A percentile compares a stretch with the other conserved stretches of the same genome.
phyloP scores from a whole-genome alignment of 2,888 invertebrate genomes.

The Eulithis prunata region DNA sequence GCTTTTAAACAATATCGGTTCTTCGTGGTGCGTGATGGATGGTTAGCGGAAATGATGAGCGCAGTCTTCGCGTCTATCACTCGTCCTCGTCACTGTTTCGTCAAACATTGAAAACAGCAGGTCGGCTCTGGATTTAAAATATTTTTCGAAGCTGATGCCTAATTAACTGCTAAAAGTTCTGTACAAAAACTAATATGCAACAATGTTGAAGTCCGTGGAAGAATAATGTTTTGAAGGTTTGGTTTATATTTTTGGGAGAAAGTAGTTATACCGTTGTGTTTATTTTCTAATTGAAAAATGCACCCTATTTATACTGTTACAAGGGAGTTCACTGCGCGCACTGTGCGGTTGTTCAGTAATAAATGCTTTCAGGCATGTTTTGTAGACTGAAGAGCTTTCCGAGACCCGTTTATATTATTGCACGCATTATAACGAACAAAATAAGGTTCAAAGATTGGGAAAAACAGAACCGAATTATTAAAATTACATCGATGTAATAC shows the following conservation, averaged over 20 bases:
- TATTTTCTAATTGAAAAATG: constrained; percentile 10
- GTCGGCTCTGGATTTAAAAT: too few species aligned
- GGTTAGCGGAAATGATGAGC: too few species aligned
- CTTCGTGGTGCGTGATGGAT: too few species aligned
- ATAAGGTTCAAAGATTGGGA: neutral
- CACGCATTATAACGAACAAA: constrained; percentile 5
- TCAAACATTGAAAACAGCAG: too few species aligned
- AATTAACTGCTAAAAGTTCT: too few species aligned
- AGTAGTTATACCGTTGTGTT: neutral
- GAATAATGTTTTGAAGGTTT: neutral
- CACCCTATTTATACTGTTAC: neutral
- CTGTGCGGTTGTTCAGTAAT: neutral
- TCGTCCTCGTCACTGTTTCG: too few species aligned
- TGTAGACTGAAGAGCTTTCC: constrained; percentile 18
- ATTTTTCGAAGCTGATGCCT: too few species aligned
- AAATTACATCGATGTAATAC: neutral
- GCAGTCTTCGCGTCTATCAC: too few species aligned
- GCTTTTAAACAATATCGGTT: constrained; percentile 5
- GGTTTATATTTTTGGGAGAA: neutral
- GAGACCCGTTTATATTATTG: constrained; percentile 6
- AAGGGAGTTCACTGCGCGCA: neutral
- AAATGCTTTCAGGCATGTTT: constrained; percentile 17
- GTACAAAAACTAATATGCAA: too few species aligned
- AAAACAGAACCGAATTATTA: neutral
- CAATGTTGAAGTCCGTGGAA: too few species aligned